Percentiles rank a stretch among this genome's conserved stretches.
Evolutionary conservation across 2,888 invertebrate genomes (phyloP).

Genomic region (Eristalis tenax): DNA sequence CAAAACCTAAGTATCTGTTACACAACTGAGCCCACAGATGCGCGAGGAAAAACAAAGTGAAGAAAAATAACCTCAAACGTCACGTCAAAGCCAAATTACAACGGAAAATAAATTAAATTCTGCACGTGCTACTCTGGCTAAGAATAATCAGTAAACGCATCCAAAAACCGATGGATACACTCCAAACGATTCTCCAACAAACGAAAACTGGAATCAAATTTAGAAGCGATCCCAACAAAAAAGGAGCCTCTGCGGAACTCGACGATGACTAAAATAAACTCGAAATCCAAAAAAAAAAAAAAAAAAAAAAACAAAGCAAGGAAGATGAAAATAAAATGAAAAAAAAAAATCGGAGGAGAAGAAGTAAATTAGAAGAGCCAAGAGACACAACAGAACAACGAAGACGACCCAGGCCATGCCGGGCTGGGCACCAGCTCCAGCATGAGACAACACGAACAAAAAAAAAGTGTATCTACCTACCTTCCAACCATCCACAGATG

Average conservation of each 20-base stretch:
- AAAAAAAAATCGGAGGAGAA: constrained; percentile 8
- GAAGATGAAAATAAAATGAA: not conserved
- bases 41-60: not conserved
- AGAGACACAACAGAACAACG: constrained; percentile 28
- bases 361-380: constrained; percentile 58
- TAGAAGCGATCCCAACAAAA: constrained; percentile 45
- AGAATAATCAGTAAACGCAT: constrained; percentile 34
- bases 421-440: not conserved
- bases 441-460: constrained; percentile 1
- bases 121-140: constrained; percentile 47
- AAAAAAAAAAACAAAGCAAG: constrained; percentile 1
- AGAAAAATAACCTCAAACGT: not conserved
- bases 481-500: constrained; percentile 56
- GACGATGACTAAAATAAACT: constrained; percentile 59
- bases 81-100: constrained; percentile 15
- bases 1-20: not conserved
- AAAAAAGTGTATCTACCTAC: constrained; percentile 44
- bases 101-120: constrained; percentile 58
- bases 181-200: constrained; percentile 25
- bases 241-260: constrained; percentile 34
- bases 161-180: constrained; percentile 15
- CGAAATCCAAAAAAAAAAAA: constrained; percentile 16
- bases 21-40: not conserved
- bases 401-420: constrained; percentile 38
- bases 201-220: constrained; percentile 64